Percentiles rank a stretch among this genome's conserved stretches.
Evolutionary conservation across 2,797 vertebrate genomes (phyloP).

Genomic region (Steatocranus sp.): DNA sequence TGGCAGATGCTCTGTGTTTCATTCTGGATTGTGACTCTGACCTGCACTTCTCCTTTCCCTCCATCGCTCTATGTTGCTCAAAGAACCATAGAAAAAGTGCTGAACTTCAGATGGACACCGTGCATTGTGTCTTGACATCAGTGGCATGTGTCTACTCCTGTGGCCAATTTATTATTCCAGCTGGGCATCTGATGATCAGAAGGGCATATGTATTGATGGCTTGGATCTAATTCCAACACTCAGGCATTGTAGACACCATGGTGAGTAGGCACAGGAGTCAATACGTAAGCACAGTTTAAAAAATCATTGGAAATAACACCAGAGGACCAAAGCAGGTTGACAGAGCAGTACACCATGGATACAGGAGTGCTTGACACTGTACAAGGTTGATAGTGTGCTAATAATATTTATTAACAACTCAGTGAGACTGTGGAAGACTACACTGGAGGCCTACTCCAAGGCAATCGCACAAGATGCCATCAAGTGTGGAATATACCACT

Average conservation of each 20-base stretch:
- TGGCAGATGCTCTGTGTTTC: neutral
- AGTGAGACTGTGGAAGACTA: neutral
- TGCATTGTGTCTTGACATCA: neutral
- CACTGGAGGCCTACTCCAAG: fast-evolving
- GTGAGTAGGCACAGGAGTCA: neutral
- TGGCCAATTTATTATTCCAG: neutral
- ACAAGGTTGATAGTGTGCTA: neutral
- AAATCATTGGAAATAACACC: neutral
- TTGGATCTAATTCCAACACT: neutral
- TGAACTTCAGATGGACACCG: fast-evolving
- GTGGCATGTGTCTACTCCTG: neutral
- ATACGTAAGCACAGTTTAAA: neutral
- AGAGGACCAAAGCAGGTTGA: neutral
- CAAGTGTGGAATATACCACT: neutral
- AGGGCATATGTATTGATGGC: neutral
- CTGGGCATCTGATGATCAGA: neutral
- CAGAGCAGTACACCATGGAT: neutral
- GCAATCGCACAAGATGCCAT: neutral
- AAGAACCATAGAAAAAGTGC: neutral
- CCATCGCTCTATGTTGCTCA: neutral
- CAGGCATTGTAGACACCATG: neutral
- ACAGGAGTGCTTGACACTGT: neutral
- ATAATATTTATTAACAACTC: neutral
- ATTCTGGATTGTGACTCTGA: neutral
- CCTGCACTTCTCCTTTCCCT: neutral